Conservation (phyloP, 2,888 invertebrate genomes). For the Blera fallax region DNA sequence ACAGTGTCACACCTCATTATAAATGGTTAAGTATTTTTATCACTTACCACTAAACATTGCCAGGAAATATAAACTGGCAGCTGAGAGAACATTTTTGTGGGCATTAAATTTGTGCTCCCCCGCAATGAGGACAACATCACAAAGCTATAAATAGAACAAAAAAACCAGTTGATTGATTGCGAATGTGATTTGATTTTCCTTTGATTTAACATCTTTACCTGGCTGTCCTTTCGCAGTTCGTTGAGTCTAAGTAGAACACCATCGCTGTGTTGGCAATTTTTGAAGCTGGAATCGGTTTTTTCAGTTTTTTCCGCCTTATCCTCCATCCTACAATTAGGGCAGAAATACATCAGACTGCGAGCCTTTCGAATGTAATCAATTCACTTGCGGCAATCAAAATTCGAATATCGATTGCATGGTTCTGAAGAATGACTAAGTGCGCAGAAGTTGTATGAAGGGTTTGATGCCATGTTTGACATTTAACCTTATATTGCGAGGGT, state of each 20-base stretch:
- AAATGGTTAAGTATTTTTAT: not conserved
- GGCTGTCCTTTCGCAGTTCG: conserved; percentile 54
- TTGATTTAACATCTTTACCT: conserved; percentile 21
- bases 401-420: conserved; percentile 41
- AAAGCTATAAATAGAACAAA: conserved; percentile 72
- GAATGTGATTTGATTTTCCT: not conserved
- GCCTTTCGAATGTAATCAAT: conserved; percentile 15
- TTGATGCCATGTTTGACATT: conserved; percentile 9
- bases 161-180: not conserved
- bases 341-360: not conserved
- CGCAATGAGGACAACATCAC: conserved; percentile 74
- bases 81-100: conserved; percentile 75
- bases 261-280: conserved; percentile 64
- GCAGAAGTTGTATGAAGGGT: conserved; percentile 21
- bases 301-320: conserved; percentile 18
- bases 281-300: conserved; percentile 36
- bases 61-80: conserved; percentile 76
- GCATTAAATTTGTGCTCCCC: conserved; percentile 74
- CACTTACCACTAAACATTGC: conserved; percentile 76
- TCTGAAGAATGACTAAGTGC: conserved; percentile 2
- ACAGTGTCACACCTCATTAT: not conserved
- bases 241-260: conserved; percentile 35
- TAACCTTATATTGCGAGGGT: not conserved
- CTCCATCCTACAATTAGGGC: conserved; percentile 20
- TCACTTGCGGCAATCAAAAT: conserved; percentile 27